Conservation (phyloP, 2,113 vertebrate species). For the Thomomys bottae region DNA sequence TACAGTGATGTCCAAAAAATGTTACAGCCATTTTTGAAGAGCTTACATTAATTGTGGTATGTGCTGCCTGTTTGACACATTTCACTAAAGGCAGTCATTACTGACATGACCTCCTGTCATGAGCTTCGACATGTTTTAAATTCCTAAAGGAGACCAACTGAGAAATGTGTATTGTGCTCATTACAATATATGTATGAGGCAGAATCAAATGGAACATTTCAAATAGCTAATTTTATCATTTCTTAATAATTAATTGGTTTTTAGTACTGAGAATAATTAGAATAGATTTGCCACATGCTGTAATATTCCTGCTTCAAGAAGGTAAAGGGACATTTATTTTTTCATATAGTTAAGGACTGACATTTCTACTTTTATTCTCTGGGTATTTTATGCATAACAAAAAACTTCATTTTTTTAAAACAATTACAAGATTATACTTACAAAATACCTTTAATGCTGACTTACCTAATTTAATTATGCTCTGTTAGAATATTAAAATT, state of each 20-base stretch:
- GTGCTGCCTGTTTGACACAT: not conserved
- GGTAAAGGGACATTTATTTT: conserved; percentile 56
- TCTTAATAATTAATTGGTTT: conserved; percentile 68
- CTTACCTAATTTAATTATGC: conserved; percentile 27
- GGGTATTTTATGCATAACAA: conserved; percentile 47
- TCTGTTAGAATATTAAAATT: conserved; percentile 24
- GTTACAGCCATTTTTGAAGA: conserved; percentile 42
- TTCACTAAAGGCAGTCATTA: conserved; percentile 19
- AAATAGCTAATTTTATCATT: conserved; percentile 58
- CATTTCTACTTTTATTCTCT: conserved; percentile 47
- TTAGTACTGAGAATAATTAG: conserved; percentile 64
- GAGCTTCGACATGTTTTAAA: conserved; percentile 54
- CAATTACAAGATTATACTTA: conserved; percentile 55
- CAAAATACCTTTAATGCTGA: conserved; percentile 42
- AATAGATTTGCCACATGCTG: conserved; percentile 46
- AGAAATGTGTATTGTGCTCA: conserved; percentile 43
- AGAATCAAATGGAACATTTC: conserved; percentile 55
- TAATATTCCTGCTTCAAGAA: conserved; percentile 52
- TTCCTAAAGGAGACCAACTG: conserved; percentile 33
- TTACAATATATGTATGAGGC: conserved; percentile 39
- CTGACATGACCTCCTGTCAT: not conserved
- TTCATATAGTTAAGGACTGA: conserved; percentile 46
- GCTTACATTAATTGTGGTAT: conserved; percentile 10
- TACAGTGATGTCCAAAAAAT: conserved; percentile 49
- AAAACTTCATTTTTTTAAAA: not conserved